Evolutionary conservation across 2,113 vertebrate genomes (phyloP), one percentile per base, ranked within the genome.

Genomic region (Proterorhinus semilunaris): DNA sequence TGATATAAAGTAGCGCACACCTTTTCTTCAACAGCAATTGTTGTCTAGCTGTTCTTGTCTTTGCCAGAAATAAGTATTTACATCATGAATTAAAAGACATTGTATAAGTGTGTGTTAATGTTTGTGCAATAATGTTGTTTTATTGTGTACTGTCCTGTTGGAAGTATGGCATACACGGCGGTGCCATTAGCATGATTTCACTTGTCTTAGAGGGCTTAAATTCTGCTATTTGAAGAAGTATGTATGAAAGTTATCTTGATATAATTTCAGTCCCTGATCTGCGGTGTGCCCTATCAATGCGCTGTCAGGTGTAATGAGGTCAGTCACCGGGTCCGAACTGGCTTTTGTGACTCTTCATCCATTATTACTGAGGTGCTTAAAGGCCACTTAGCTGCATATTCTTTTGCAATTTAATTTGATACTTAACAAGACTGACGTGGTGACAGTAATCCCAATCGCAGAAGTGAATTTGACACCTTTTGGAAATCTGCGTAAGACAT

Each of bases 361-460:
- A 92, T 90, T 83, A 91, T 91, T 90, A 62, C 47, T 76, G 6
- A 36, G 66, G 67, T 69, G 80, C 81, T 87, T 87, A 81, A 86
- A 69, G 68, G 66, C 65, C 83, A 80, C 83, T 91, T 83, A 76
- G 78, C 36, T 71, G 17, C 48, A 47, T 21, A 69, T 68, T 63
- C 76, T 53, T 61, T 36, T 43, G 77, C 71, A 78, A 66, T 69
- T 48, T 21, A 21, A 81, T 65, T 65, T 74, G 76, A 69, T 66
- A 55, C 63, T 36, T 44, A 4, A 66, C 49, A 48, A 44, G 75
- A 69, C 65, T 80, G 69, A 69, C 21, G 57, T 48, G 10, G 53
- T 17, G 44, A 65, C 49, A 66, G 59, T 61, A 46, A 68, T 66
- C 17, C 52, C 17, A 16, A 53, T 43, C 16, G 54, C 13, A 62